phyloP scores from a whole-genome alignment of 1,140 invertebrate genomes.

The Tetranychus cinnabarinus region DNA sequence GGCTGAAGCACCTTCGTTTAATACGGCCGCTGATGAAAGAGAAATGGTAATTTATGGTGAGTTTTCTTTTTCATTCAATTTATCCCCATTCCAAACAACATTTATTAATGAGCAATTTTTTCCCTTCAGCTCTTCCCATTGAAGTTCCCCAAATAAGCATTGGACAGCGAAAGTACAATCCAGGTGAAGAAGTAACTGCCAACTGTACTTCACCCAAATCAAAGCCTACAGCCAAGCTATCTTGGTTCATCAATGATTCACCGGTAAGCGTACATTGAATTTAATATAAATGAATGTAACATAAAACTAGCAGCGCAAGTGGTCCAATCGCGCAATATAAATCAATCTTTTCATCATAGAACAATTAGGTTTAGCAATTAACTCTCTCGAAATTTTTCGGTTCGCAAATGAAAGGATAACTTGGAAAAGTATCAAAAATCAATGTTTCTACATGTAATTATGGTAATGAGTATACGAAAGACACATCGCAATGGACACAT shows the following conservation, averaged over 20 bases:
- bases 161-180: slow-evolving; percentile 7
- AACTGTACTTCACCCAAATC: slow-evolving; percentile 19
- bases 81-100: background rate
- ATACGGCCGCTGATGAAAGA: slow-evolving; percentile 42
- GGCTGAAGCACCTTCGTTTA: slow-evolving; percentile 57
- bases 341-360: too few relatives aligned
- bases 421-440: too few relatives aligned
- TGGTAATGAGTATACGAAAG: too few relatives aligned
- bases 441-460: too few relatives aligned
- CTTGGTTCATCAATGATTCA: slow-evolving; percentile 10
- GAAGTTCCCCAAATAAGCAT: slow-evolving; percentile 14
- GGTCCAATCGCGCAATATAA: too few relatives aligned
- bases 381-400: too few relatives aligned
- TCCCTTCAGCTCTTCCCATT: slow-evolving; percentile 12
- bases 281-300: too few relatives aligned
- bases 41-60: slow-evolving; percentile 49
- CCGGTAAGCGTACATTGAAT: background rate
- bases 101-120: background rate
- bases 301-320: too few relatives aligned
- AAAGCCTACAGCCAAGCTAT: slow-evolving; percentile 16
- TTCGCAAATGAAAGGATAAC: too few relatives aligned
- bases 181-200: slow-evolving; percentile 13
- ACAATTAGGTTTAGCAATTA: too few relatives aligned
- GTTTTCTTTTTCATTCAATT: background rate
- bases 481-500: too few relatives aligned